Evolutionary conservation across 2,113 vertebrate species (phyloP), one percentile per base, ranked within the genome.

Genomic region (Raja brachyura): DNA sequence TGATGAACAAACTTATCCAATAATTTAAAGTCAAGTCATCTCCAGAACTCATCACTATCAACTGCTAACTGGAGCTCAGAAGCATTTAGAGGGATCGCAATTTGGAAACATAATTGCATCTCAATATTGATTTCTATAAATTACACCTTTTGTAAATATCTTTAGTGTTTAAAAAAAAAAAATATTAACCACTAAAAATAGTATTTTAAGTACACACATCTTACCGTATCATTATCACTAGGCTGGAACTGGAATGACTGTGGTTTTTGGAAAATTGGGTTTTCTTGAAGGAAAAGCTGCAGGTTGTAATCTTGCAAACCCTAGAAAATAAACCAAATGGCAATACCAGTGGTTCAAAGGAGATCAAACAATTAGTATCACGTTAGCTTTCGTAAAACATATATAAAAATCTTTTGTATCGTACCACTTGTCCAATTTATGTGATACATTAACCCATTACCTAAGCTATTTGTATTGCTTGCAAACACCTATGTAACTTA

Each of bases 241-340:
- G 98, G 98, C 94, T 99, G 98, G 96, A 99, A 99, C 96, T 98
- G 98, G 96, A 99, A 99, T 70, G 98, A 97, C 93, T 98, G 97
- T 1, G 97, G 97, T 96, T 98, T 99, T 96, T 98, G 98, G 94
- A 99, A 99, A 90, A 98, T 97, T 0, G 98, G 96, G 94, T 99
- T 99, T 94, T 99, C 99, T 95, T 99, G 98, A 93, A 99, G 93
- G 94, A 99, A 99, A 93, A 99, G 95, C 96, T 99, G 98, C 63
- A 99, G 98, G 94, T 98, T 99, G 96, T 97, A 98, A 94, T 99
- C 98, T 94, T 98, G 96, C 94, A 98, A 97, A 95, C 99, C 98
- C 99, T 99, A 95, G 25, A 28, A 95, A 68, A 94, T 90, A 94
- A 25, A 93, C 59, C 48, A 56, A 61, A 39, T 77, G 77, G 13